phyloP scores from a whole-genome alignment of 2,113 vertebrate species.

The Thymallus thymallus region DNA sequence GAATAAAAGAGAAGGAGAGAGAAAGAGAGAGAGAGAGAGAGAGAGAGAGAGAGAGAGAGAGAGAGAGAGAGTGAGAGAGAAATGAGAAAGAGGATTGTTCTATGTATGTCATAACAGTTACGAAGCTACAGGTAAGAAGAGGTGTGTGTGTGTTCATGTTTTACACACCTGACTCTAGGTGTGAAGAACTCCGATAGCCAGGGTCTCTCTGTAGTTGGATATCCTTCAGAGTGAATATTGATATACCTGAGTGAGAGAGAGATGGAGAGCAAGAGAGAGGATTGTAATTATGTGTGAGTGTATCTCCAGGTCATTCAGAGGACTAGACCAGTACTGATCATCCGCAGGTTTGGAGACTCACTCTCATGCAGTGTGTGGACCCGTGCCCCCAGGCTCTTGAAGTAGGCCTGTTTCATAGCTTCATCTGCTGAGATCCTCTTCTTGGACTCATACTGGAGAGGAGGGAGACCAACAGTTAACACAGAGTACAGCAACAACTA shows the following conservation, averaged over 20 bases:
- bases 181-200: conserved; percentile 93
- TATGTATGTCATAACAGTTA: not conserved
- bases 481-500: not conserved
- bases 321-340: not conserved
- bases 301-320: not conserved
- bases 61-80: too few species aligned
- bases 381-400: conserved; percentile 91
- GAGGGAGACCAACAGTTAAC: not conserved
- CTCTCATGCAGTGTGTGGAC: conserved; percentile 89
- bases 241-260: conserved; percentile 75
- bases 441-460: conserved; percentile 90
- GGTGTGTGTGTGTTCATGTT: conserved; percentile 4
- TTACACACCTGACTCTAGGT: conserved; percentile 90
- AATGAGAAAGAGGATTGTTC: too few species aligned
- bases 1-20: not conserved
- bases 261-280: not conserved
- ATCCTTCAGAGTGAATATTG: conserved; percentile 98
- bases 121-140: not conserved
- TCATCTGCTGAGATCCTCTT: conserved; percentile 96
- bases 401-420: conserved; percentile 96
- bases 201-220: conserved; percentile 97
- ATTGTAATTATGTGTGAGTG: not conserved
- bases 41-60: not conserved
- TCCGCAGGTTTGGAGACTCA: conserved; percentile 65
- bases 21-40: not conserved